Conservation (phyloP, 2,113 vertebrate species). For the Notechis scutatus region DNA sequence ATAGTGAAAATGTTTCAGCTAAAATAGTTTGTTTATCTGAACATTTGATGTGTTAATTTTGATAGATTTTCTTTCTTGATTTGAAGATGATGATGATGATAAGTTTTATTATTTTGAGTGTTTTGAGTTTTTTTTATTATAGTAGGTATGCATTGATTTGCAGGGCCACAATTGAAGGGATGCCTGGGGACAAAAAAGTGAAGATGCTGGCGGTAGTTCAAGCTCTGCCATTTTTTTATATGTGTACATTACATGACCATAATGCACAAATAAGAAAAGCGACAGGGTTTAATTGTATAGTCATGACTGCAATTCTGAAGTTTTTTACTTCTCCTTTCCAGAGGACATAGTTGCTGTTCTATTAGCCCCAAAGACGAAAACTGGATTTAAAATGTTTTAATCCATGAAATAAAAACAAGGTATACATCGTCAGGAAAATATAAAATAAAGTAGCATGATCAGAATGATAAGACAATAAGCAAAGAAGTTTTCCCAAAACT, state of each 20-base stretch:
- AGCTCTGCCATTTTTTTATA: background rate
- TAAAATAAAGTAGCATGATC: background rate
- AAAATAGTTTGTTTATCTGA: background rate
- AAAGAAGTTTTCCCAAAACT: background rate
- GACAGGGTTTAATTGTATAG: background rate
- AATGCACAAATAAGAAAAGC: background rate
- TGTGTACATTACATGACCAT: background rate
- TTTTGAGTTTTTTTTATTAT: background rate
- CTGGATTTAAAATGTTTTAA: background rate
- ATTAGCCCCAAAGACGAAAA: background rate
- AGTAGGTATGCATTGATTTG: background rate
- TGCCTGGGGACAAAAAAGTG: background rate
- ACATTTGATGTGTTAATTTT: background rate
- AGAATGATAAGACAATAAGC: background rate
- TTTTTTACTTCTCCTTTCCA: background rate
- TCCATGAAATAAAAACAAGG: background rate
- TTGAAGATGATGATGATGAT: background rate
- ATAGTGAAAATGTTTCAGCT: background rate
- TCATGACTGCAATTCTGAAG: background rate
- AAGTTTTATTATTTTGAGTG: background rate
- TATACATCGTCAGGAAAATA: background rate
- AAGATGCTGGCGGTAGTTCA: background rate
- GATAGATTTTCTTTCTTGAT: background rate
- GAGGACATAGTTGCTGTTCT: background rate
- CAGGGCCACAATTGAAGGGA: background rate